Base-by-base conservation (phyloP, 2,113 vertebrate species). In the Grus americana region DNA sequence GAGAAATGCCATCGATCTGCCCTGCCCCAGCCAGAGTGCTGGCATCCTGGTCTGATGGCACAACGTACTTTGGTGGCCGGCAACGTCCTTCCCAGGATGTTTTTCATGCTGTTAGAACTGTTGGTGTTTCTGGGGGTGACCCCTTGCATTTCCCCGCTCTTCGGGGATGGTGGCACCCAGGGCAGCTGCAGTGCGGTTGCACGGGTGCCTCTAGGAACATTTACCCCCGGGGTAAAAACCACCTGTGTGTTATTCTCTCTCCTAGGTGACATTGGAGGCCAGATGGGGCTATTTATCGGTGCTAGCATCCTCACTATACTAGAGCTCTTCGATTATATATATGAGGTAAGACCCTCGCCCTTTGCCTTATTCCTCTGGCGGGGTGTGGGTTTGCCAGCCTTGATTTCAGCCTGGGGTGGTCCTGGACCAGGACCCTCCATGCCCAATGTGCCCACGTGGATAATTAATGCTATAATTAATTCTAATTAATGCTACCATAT, bases 251-350 rank as follows among this genome's bases (percentile, higher is more conserved):
- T 76, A 21, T 92, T 71, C 88, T 87, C 94, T 94, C 96, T 86
- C 92, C 21, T 95, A 99, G 99, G 99, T 97, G 99, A 99, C 92
- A 99, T 99, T 73, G 99, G 99, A 15, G 99, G 99, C 88, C 99
- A 99, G 98, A 99, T 99, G 99, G 99, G 99, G 93, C 96, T 99
- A 66, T 99, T 99, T 92, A 99, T 99, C 68, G 99, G 99, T 96
- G 99, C 99, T 97, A 99, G 99, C 98, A 99, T 99, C 98, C 99
- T 99, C 82, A 99, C 99, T 93, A 98, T 99, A 94, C 98, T 99
- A 42, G 99, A 99, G 98, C 99, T 99, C 93, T 99, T 99, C 79
- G 99, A 99, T 95, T 99, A 99, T 66, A 99, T 99, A 86, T 99
- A 99, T 9, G 99, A 99, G 99, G 99, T 99, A 95, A 98, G 98